These are phyloP conservation scores for Ernsta delagoae DNA, from an alignment of 2,888 invertebrate species.

Conservation along the genomic window DNA sequence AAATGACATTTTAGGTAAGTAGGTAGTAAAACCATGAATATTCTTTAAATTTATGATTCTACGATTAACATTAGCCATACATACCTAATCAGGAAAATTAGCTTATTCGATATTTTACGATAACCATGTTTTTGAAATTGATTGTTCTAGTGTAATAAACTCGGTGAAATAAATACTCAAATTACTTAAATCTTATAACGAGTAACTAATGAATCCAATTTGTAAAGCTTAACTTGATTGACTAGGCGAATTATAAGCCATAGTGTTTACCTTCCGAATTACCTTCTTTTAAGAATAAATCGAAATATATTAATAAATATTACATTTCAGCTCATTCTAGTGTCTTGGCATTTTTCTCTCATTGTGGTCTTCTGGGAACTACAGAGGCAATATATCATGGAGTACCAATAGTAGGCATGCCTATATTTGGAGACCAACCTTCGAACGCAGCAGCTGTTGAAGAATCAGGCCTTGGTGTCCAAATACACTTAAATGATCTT, in stretches of 20 bases:
- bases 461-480: constrained; percentile 65
- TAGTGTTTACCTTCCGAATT: too few relatives aligned
- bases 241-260: too few relatives aligned
- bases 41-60: too few relatives aligned
- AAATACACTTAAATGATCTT: constrained; percentile 62
- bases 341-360: constrained; percentile 75
- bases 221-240: too few relatives aligned
- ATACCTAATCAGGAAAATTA: too few relatives aligned
- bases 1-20: constrained; percentile 84
- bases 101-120: too few relatives aligned
- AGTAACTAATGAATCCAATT: not conserved
- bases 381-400: constrained; percentile 77
- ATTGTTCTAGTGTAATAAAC: too few relatives aligned
- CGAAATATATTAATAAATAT: not conserved
- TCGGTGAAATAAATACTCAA: too few relatives aligned
- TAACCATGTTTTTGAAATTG: too few relatives aligned
- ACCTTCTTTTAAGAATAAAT: not conserved
- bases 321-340: constrained; percentile 69
- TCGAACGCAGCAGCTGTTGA: constrained; percentile 70
- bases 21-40: constrained; percentile 39
- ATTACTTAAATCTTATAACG: too few relatives aligned
- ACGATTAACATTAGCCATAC: too few relatives aligned
- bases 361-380: constrained; percentile 76
- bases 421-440: constrained; percentile 78
- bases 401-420: constrained; percentile 75